Evolutionary conservation across 2,797 vertebrate genomes (phyloP), one percentile per base, ranked within the genome.

Genomic region (Iguana delicatissima): DNA sequence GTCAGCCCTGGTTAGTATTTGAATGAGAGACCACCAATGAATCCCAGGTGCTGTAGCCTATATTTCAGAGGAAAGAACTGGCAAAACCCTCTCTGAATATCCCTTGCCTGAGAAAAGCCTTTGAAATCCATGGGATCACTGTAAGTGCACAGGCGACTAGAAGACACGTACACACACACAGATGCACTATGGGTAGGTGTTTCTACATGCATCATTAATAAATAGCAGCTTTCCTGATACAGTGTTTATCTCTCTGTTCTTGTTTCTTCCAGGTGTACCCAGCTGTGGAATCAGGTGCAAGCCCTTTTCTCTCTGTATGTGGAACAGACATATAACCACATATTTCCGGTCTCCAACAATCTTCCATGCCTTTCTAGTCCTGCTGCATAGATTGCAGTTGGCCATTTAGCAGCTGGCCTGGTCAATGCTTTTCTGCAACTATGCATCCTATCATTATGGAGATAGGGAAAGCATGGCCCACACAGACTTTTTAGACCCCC

Each of bases 281-380:
- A 20, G 82, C 32, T 72, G 91, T 90, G 92, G 50, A 89, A 64
- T 80, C 92, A 96, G 95, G 95, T 96, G 83, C 85, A 89, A 59
- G 29, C 0, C 0, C 13, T 50, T 74, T 69, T 26, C 1, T 73
- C 0, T 69, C 35, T 59, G 32, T 74, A 76, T 38, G 22, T 67
- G 18, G 35, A 89, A 46, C 29, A 76, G 14, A 24, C 9, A 67
- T 38, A 6, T 52, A 52, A 55, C 14, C 1, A 88, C 29, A 50
- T 35, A 8, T 73, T 50, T 50, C 42, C 32, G 50, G 1, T 69
- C 67, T 69, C 9, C 9, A 69, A 69, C 29, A 29, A 32, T 69
- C 29, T 32, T 69, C 29, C 67, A 35, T 81, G 22, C 42, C 38
- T 57, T 38, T 8, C n/a, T 83, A 42, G 29, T 22, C 52, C 16